A percentile compares a stretch with the other conserved stretches of the same genome.
Conservation (phyloP, 2,113 vertebrate genomes). For the Nestor notabilis region DNA sequence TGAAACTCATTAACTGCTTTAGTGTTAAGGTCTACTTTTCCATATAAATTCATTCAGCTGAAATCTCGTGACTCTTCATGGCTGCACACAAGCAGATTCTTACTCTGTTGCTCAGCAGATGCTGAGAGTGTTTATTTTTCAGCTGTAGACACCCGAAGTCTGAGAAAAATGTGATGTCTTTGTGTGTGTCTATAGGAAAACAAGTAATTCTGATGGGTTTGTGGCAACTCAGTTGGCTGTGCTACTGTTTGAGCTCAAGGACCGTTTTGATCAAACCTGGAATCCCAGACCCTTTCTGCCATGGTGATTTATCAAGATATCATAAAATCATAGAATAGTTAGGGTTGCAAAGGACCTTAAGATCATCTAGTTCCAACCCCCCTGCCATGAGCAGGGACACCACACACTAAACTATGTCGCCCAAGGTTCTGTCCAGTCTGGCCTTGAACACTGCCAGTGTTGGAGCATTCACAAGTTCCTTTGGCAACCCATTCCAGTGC, state of each 20-base stretch:
- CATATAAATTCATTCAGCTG: slow-evolving; percentile 14
- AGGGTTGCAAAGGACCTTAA: too few relatives aligned
- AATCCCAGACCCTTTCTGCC: neutral
- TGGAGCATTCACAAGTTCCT: too few relatives aligned
- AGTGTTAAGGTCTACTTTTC: slow-evolving; percentile 45
- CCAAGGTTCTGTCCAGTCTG: too few relatives aligned
- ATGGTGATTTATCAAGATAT: neutral
- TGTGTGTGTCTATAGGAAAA: neutral
- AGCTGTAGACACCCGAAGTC: neutral
- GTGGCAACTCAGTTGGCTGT: neutral
- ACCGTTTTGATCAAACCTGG: neutral
- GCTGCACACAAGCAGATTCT: neutral
- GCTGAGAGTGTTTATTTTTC: neutral
- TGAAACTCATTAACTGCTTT: slow-evolving; percentile 68
- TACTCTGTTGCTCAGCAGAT: neutral
- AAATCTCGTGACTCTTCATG: neutral
- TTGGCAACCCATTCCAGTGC: too few relatives aligned
- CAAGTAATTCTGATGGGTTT: neutral
- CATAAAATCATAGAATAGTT: too few relatives aligned
- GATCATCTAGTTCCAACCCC: too few relatives aligned
- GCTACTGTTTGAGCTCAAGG: neutral
- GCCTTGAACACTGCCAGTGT: too few relatives aligned
- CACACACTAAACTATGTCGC: too few relatives aligned
- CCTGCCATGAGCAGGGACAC: too few relatives aligned
- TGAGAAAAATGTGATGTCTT: neutral